Conservation (phyloP, 2,888 invertebrate species). For the Eilema griseolum region DNA sequence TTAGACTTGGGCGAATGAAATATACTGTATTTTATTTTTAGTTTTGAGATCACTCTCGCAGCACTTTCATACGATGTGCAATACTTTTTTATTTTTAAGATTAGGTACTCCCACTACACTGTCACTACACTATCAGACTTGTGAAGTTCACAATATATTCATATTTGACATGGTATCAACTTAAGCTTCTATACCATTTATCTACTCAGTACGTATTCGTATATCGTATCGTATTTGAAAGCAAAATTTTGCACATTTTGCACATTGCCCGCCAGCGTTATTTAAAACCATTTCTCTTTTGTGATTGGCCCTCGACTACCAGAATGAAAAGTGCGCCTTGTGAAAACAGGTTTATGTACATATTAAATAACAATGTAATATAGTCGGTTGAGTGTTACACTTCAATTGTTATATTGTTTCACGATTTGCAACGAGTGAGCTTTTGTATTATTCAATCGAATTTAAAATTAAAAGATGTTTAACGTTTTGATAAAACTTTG, state of each 20-base stretch:
- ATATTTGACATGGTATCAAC: no score
- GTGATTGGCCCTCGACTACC: conserved; percentile 18
- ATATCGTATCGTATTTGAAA: not conserved
- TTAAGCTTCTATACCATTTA: no score
- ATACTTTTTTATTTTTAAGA: no score
- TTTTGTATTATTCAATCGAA: not conserved
- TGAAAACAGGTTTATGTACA: conserved; percentile 15
- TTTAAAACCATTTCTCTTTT: conserved; percentile 15
- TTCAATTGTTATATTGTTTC: not conserved
- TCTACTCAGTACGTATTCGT: not conserved
- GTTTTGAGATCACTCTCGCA: no score
- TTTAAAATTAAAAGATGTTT: not conserved
- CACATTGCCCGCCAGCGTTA: not conserved
- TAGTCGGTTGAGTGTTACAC: not conserved
- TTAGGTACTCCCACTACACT: no score
- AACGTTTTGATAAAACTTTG: no score
- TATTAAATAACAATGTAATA: conserved; percentile 12
- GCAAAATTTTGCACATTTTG: conserved; percentile 2
- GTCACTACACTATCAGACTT: no score
- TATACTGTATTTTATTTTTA: no score
- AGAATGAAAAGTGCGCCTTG: conserved; percentile 18
- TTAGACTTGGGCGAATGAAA: no score
- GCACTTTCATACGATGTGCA: no score
- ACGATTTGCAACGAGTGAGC: not conserved
- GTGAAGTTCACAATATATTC: no score